Conservation (phyloP, 1,140 invertebrate genomes). For the Anastrepha ludens region DNA sequence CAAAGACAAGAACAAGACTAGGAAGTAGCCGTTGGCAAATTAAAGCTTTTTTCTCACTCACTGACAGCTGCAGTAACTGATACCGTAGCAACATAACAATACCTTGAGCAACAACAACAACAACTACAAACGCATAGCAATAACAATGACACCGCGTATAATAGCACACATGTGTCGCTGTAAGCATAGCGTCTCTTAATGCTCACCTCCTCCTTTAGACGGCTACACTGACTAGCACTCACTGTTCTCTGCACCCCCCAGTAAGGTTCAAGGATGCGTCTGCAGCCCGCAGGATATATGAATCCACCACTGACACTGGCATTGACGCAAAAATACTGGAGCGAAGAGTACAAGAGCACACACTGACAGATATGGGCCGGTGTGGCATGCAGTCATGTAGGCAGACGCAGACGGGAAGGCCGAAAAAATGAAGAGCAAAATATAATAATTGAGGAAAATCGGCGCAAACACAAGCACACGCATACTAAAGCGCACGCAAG, state of each 20-base stretch:
- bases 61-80: conserved; percentile 21
- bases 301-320: conserved; percentile 11
- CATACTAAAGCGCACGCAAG: neutral
- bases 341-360: neutral
- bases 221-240: no score
- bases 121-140: neutral
- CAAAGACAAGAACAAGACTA: neutral
- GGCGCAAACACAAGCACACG: neutral
- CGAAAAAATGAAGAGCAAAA: conserved; percentile 33
- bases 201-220: neutral
- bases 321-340: conserved; percentile 21
- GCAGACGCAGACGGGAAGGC: neutral
- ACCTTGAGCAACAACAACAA: conserved; percentile 17
- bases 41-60: neutral
- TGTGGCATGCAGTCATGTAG: conserved; percentile 20
- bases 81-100: conserved; percentile 22
- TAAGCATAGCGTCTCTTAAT: neutral
- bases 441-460: conserved; percentile 34
- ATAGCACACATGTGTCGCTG: neutral
- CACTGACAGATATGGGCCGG: neutral
- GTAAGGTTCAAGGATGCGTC: conserved; percentile 45
- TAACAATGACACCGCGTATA: neutral
- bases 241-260: neutral
- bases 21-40: conserved; percentile 22
- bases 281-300: conserved; percentile 43